These are phyloP conservation scores for Lepidochrysops patricia DNA, from an alignment of 2,888 invertebrate genomes.

Conservation along the genomic window DNA sequence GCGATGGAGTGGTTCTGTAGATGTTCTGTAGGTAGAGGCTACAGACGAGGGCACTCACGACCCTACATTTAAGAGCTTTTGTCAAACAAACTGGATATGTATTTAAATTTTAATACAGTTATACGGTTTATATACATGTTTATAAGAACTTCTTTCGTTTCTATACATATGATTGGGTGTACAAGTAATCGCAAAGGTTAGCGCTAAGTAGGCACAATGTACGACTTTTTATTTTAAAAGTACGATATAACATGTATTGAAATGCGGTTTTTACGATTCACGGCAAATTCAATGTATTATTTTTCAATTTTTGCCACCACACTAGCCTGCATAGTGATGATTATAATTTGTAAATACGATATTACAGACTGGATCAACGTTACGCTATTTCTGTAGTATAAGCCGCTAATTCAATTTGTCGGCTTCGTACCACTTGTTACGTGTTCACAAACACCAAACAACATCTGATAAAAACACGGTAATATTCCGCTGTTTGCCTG, in stretches of 20 bases:
- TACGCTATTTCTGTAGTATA: slow-evolving; percentile 6
- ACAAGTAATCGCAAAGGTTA: too few relatives aligned
- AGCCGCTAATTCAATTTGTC: slow-evolving; percentile 8
- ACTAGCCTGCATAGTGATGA: not conserved
- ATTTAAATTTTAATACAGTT: not conserved
- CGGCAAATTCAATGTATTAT: too few relatives aligned
- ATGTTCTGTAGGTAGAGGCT: too few relatives aligned
- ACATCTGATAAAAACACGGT: slow-evolving; percentile 1
- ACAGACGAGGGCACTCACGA: not conserved
- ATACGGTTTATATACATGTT: too few relatives aligned
- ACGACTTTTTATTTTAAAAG: too few relatives aligned
- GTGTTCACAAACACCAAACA: not conserved
- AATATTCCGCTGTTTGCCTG: slow-evolving; percentile 3
- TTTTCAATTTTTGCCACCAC: too few relatives aligned
- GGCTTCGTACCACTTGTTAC: not conserved
- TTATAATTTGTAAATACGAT: not conserved
- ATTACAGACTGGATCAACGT: slow-evolving; percentile 1
- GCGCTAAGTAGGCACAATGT: too few relatives aligned
- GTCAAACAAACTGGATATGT: not conserved
- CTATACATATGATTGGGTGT: too few relatives aligned
- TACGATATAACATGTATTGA: too few relatives aligned
- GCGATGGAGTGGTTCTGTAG: not conserved
- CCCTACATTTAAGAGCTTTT: not conserved
- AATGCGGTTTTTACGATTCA: too few relatives aligned
- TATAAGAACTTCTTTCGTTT: too few relatives aligned